Evolutionary conservation across 2,888 invertebrate genomes (phyloP), one percentile per base, ranked within the genome.

Genomic region (Sclerodermus sp.): DNA sequence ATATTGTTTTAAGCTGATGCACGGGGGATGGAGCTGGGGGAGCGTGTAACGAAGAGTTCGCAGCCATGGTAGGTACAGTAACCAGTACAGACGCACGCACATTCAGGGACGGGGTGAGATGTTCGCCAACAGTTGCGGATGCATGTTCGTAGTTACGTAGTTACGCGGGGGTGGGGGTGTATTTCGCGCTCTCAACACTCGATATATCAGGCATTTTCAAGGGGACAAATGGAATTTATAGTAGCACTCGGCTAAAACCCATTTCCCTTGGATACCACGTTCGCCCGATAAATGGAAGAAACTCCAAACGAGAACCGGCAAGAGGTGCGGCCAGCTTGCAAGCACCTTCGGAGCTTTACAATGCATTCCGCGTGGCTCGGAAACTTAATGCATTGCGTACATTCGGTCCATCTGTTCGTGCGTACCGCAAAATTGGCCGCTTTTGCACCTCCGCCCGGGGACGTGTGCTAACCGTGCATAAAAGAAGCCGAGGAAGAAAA

Each of bases 161-260:
- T 5, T 8, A 8, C 23, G 23, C 23, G 3, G 23, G 23, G 23
- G 23, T 23, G 8, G 4, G 23, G 3, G 23, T 23, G 8, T 23
- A 5, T 23, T 8, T 3, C 23, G 23, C 23, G 23, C 23, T 23
- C 8, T 23, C 23, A 47, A 47, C 36, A 14, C 36, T 40, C 50
- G 53, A 53, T 53, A 34, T 46, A 53, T 50, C 39, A 49, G 49
- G 23, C 57, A 53, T 58, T 66, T 58, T 55, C 57, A 53, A 50
- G 55, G 42, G 59, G 57, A 62, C 67, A 64, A 67, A 66, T 61
- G 57, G 59, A 58, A 67, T 67, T 67, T 67, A 64, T 66, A 65
- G 67, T 50, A 49, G 53, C 52, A 51, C 56, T 60, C 53, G 53
- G 51, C 57, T 51, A 60, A 62, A 62, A 62, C 50, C 62, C 60